These are phyloP conservation scores for Drosophila melanica DNA, from an alignment of 1,140 invertebrate species.

Conservation along the genomic window DNA sequence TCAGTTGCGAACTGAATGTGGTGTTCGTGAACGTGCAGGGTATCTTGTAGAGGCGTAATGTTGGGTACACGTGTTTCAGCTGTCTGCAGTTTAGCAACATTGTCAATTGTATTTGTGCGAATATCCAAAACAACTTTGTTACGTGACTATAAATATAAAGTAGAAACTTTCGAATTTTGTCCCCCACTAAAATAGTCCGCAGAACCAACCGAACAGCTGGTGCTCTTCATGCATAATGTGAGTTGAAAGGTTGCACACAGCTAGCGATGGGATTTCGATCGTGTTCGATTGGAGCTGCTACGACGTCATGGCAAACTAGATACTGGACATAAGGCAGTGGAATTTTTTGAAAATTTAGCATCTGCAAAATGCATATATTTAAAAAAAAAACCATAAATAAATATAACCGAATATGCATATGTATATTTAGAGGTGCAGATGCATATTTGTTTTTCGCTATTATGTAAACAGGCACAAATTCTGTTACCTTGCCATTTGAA, in stretches of 20 bases:
- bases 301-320: neutral
- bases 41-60: slow-evolving; percentile 51
- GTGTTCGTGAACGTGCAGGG: slow-evolving; percentile 10
- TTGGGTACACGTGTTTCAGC: slow-evolving; percentile 51
- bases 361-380: too few relatives aligned
- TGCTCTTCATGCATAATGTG: neutral
- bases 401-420: too few relatives aligned
- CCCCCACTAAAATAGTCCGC: neutral
- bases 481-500: neutral
- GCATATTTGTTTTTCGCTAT: too few relatives aligned
- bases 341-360: too few relatives aligned
- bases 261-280: neutral
- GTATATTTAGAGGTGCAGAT: too few relatives aligned
- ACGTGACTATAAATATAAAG: slow-evolving; percentile 1
- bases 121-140: slow-evolving; percentile 17
- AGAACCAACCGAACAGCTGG: slow-evolving; percentile 14
- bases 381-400: too few relatives aligned
- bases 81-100: slow-evolving; percentile 67
- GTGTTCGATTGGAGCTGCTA: neutral
- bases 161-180: slow-evolving; percentile 5
- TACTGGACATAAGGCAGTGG: too few relatives aligned
- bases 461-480: too few relatives aligned
- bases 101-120: slow-evolving; percentile 3
- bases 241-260: neutral
- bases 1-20: slow-evolving; percentile 22